Evolutionary conservation across 1,140 invertebrate genomes (phyloP).

Genomic region (Saccostrea echinata): DNA sequence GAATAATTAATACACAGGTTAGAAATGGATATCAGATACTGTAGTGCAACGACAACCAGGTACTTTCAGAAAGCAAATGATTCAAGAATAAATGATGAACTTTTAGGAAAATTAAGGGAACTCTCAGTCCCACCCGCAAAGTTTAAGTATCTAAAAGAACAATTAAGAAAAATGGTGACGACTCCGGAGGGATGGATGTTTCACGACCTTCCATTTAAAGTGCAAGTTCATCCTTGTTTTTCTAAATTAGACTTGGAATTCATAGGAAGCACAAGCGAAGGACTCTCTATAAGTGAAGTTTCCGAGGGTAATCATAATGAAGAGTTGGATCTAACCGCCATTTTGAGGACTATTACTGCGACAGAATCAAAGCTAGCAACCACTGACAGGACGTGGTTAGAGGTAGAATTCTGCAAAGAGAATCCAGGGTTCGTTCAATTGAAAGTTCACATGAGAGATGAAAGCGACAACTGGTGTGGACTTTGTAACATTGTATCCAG

Average conservation of each 20-base stretch:
- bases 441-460: conserved; percentile 14
- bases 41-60: neutral
- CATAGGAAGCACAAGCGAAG: conserved; percentile 47
- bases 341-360: conserved; percentile 22
- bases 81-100: conserved; percentile 6
- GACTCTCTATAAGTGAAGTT: conserved; percentile 38
- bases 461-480: conserved; percentile 6
- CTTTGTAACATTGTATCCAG: conserved; percentile 41
- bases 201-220: conserved; percentile 17
- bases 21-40: conserved; percentile 18
- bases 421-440: conserved; percentile 34
- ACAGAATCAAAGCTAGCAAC: neutral
- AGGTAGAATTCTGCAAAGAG: neutral
- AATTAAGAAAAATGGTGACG: neutral
- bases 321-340: conserved; percentile 42
- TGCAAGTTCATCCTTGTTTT: conserved; percentile 43
- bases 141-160: neutral
- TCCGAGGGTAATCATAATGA: conserved; percentile 19
- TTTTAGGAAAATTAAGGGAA: neutral
- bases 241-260: conserved; percentile 29
- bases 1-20: too few species aligned
- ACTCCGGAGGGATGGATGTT: conserved; percentile 21
- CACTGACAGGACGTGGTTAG: neutral
- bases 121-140: neutral
- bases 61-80: neutral